Evolutionary conservation across 2,113 vertebrate species (phyloP).

Genomic region (Periophthalmodon schlosseri): DNA sequence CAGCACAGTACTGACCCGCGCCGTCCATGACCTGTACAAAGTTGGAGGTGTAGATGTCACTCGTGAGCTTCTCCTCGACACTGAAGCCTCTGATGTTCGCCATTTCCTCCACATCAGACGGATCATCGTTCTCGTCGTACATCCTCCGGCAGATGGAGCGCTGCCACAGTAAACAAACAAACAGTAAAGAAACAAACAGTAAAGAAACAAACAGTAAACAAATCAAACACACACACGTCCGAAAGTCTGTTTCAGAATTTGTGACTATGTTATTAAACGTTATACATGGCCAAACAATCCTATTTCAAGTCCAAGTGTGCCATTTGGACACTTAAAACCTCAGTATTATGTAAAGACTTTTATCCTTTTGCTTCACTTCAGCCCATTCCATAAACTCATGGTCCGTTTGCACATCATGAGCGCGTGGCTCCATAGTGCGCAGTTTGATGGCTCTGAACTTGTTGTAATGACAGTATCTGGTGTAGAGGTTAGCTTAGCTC

Average conservation of each 20-base stretch:
- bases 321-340: neutral
- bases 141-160: conserved; percentile 88
- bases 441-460: conserved; percentile 13
- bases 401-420: neutral
- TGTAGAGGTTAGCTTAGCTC: conserved; percentile 63
- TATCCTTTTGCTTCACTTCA: neutral
- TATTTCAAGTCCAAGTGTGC: neutral
- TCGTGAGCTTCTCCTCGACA: conserved; percentile 91
- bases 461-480: conserved; percentile 4
- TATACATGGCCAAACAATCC: neutral
- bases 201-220: conserved; percentile 28
- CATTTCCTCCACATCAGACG: conserved; percentile 95
- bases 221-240: neutral
- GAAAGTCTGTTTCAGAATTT: neutral
- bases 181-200: too few relatives aligned
- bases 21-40: conserved; percentile 91
- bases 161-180: conserved; percentile 68
- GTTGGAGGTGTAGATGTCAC: conserved; percentile 81
- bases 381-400: neutral
- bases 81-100: conserved; percentile 90
- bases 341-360: neutral
- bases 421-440: neutral
- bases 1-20: conserved; percentile 81
- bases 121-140: conserved; percentile 93
- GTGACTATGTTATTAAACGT: neutral